Evolutionary conservation across 2,888 invertebrate genomes (phyloP).

Genomic region (Perizoma affinitatum): DNA sequence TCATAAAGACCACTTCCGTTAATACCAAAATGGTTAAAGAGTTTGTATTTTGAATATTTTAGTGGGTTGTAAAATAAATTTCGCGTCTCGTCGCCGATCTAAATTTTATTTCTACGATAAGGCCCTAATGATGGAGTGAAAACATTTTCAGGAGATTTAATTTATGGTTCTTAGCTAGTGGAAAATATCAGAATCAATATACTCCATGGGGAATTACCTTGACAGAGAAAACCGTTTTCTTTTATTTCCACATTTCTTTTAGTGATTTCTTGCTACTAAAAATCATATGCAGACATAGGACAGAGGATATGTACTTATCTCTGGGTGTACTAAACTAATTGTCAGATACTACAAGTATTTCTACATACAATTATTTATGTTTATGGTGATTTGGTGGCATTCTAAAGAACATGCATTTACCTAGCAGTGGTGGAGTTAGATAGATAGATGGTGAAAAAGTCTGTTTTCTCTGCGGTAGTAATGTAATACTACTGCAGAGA

Average conservation of each 20-base stretch:
- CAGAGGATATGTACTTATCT: too few relatives aligned
- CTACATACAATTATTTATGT: too few relatives aligned
- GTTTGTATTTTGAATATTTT: slow-evolving; percentile 38
- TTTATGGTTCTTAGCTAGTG: slow-evolving; percentile 37
- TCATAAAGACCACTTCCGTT: slow-evolving; percentile 30
- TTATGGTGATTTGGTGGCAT: too few relatives aligned
- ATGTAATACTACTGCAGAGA: too few relatives aligned
- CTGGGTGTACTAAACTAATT: too few relatives aligned
- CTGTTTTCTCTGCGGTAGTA: too few relatives aligned
- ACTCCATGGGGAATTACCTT: slow-evolving; percentile 16
- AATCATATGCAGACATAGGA: too few relatives aligned
- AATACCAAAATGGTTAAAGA: slow-evolving; percentile 25
- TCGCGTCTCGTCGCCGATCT: slow-evolving; percentile 31
- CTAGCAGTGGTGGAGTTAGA: too few relatives aligned
- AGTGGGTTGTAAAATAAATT: slow-evolving; percentile 35
- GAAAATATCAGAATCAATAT: slow-evolving; percentile 35
- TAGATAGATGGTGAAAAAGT: too few relatives aligned
- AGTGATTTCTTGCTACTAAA: too few relatives aligned
- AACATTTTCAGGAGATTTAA: slow-evolving; percentile 42
- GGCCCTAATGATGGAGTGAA: slow-evolving; percentile 39
- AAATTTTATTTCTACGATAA: slow-evolving; percentile 40
- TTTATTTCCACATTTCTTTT: slow-evolving; percentile 7
- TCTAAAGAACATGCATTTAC: too few relatives aligned
- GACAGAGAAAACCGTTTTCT: neutral
- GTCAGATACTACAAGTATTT: too few relatives aligned